phyloP scores from a whole-genome alignment of 2,888 invertebrate genomes.

The Ceratothoa steindachneri region DNA sequence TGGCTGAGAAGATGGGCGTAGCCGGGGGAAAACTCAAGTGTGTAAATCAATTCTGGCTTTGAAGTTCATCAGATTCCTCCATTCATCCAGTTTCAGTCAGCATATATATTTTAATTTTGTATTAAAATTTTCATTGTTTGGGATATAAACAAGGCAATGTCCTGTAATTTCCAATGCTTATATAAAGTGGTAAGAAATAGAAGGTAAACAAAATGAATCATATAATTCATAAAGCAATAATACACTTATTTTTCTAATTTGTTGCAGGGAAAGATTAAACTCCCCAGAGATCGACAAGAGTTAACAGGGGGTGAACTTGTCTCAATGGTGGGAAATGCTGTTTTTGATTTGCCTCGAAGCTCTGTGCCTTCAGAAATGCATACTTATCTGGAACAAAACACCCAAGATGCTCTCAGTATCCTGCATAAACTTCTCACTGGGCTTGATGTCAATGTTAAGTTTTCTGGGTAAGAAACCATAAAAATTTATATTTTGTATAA shows the following conservation, averaged over 20 bases:
- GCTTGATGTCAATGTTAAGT: conserved; percentile 60
- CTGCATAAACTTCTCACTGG: conserved; percentile 59
- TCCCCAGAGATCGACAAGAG: conserved; percentile 53
- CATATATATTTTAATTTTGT: too few species aligned
- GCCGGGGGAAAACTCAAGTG: too few species aligned
- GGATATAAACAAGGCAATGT: too few species aligned
- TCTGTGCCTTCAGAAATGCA: conserved; percentile 51
- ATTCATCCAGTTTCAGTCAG: too few species aligned
- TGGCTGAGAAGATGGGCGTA: too few species aligned
- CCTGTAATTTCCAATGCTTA: too few species aligned
- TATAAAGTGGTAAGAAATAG: too few species aligned
- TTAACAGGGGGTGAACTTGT: conserved; percentile 57
- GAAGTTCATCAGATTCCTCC: too few species aligned
- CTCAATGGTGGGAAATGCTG: conserved; percentile 56
- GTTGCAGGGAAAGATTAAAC: conserved; percentile 40
- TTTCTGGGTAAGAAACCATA: conserved; percentile 52
- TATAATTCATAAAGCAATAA: too few species aligned
- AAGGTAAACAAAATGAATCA: too few species aligned
- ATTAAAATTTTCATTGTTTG: too few species aligned
- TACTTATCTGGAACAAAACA: conserved; percentile 58
- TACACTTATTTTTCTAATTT: neutral
- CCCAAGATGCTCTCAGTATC: conserved; percentile 58
- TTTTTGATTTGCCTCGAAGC: conserved; percentile 55
- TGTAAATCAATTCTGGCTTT: too few species aligned
- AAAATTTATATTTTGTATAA: neutral